phyloP scores from a whole-genome alignment of 2,888 invertebrate species.

The Helicoverpa assulta region DNA sequence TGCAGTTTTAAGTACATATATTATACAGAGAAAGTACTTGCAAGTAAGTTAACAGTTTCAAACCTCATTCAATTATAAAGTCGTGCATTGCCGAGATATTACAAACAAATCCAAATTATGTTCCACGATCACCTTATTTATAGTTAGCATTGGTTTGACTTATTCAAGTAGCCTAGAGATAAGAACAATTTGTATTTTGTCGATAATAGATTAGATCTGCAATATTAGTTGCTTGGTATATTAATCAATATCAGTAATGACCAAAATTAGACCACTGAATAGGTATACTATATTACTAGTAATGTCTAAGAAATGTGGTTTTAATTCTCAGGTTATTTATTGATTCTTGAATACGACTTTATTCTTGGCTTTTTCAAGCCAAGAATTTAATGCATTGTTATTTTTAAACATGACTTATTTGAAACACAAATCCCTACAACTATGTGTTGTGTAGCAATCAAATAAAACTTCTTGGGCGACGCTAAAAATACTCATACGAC shows the following conservation, averaged over 20 bases:
- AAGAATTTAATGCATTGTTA: conserved; percentile 58
- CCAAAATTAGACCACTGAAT: background rate
- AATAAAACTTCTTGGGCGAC: conserved; percentile 64
- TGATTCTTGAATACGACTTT: conserved; percentile 21
- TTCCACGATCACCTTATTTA: conserved; percentile 40
- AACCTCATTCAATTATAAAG: conserved; percentile 1
- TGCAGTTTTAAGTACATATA: too few relatives aligned
- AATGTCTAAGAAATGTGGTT: conserved; percentile 15
- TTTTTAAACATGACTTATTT: conserved; percentile 64
- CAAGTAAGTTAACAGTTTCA: too few relatives aligned
- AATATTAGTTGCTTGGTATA: conserved; percentile 18
- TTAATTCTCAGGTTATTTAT: conserved; percentile 18
- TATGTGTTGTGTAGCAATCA: conserved; percentile 61
- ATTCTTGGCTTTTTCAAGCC: conserved; percentile 40
- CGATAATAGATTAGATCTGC: conserved; percentile 3
- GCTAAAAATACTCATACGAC: conserved; percentile 66
- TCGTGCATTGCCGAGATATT: conserved; percentile 3
- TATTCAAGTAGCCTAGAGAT: conserved; percentile 22
- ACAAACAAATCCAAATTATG: conserved; percentile 28
- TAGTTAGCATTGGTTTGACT: conserved; percentile 20
- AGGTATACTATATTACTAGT: background rate
- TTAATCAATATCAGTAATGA: conserved; percentile 19
- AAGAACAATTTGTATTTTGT: conserved; percentile 16
- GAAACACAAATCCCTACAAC: conserved; percentile 63
- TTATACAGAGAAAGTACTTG: too few relatives aligned